Evolutionary conservation across 1,140 invertebrate species (phyloP).

Genomic region (Stenopsyche tienmushanensis): DNA sequence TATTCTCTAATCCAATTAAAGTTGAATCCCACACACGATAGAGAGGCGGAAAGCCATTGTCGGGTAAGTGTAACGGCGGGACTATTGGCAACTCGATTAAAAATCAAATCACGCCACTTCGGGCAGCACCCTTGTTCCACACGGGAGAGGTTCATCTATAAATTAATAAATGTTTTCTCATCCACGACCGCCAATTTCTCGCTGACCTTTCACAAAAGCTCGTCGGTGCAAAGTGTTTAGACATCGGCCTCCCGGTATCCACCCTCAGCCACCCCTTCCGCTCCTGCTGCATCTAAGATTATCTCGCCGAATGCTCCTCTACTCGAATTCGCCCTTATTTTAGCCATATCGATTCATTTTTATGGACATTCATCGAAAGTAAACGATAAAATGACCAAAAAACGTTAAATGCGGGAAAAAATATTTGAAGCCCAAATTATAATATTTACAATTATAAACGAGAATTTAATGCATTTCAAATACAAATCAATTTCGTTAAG

Average conservation of each 20-base stretch:
- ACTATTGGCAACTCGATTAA: slow-evolving; percentile 31
- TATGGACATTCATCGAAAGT: background rate
- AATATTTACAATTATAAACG: too few relatives aligned
- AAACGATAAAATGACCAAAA: too few relatives aligned
- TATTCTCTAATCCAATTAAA: slow-evolving; percentile 36
- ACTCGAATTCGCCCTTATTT: background rate
- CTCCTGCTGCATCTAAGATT: slow-evolving; percentile 2
- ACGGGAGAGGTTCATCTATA: slow-evolving; percentile 37
- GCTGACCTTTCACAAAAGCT: slow-evolving; percentile 43
- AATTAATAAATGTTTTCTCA: slow-evolving; percentile 43
- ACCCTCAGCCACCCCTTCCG: background rate
- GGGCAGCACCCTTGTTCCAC: background rate
- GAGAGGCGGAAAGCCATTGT: background rate
- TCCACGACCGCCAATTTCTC: slow-evolving; percentile 41
- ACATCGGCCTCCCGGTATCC: slow-evolving; percentile 16
- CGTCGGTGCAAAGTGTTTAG: slow-evolving; percentile 39
- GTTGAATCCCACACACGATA: slow-evolving; percentile 29
- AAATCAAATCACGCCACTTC: slow-evolving; percentile 39
- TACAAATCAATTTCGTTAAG: too few relatives aligned
- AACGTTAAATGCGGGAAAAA: too few relatives aligned
- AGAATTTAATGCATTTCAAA: too few relatives aligned
- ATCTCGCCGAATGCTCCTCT: slow-evolving; percentile 13
- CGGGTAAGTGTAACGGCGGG: slow-evolving; percentile 4
- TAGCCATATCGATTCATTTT: background rate
- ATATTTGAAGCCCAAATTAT: too few relatives aligned